Base-by-base conservation (phyloP, 1,140 invertebrate species). In the Drosophila auraria region DNA sequence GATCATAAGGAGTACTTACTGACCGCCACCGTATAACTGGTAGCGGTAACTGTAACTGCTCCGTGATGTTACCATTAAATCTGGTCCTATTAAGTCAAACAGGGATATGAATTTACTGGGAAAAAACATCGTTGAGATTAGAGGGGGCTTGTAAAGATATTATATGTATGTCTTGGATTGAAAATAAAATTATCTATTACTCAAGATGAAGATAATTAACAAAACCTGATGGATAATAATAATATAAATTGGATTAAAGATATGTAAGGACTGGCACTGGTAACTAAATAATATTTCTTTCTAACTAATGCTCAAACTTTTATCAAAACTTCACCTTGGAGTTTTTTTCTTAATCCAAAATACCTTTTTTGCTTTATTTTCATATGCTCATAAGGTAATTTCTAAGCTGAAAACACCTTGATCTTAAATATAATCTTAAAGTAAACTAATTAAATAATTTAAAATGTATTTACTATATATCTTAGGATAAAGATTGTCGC, bases 1-100 rank as follows among this genome's bases (percentile, higher is more conserved):
- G 27, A 72, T 51, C 38, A 56, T 47, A 69, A 23, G 36, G 56
- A 40, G 5, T 20, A 47, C 38, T 53, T 57, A 40, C 68, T 68
- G 62, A 71, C 68, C 68, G 50, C 68, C 23, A 17, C 64, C 64
- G 40, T 14, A 36, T 11, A 20, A 25, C 5, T 25, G 20, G 20
- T 3, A 11, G 27, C 23, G 7, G 38, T 15, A 25, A 25, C 20
- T 57, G 54, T 57, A 40, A 45, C 59, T 64, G 44, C 17, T 2
- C 33, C 27, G 20, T 36, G 20, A 45, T 63, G 63, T 45, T 17
- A 15, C 12, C 27, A 66, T 66, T 36, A 63, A 66, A 63, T 36
- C 58, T 25, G 20, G 40, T 11, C 3, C 40, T 15, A 45, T 17
- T 30, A 66, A 45, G 27, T 17, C 25, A 45, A 44, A 9, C n/a